Conservation (phyloP, 2,113 vertebrate genomes). For the Plecotus auritus region DNA sequence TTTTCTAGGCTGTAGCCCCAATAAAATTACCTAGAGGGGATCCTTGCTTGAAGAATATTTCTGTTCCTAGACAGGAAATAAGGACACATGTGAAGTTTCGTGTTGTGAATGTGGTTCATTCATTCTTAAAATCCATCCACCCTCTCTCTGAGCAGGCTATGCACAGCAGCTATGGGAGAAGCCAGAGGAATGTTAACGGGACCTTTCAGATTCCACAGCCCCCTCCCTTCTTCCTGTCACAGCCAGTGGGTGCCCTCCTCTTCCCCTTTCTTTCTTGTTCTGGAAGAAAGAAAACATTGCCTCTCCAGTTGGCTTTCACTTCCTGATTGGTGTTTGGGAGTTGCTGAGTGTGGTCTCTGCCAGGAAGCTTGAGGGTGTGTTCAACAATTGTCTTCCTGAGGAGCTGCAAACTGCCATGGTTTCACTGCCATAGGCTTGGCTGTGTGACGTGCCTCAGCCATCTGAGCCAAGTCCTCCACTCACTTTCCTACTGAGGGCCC, state of each 20-base stretch:
- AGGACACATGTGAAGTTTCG: not conserved
- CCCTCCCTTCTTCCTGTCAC: accelerated
- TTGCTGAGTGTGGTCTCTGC: not conserved
- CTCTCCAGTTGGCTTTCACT: not conserved
- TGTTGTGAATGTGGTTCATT: not conserved
- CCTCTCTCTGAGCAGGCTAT: not conserved
- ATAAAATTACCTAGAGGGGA: not conserved
- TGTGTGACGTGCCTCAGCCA: accelerated
- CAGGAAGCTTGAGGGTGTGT: not conserved
- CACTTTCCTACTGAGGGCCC: not conserved
- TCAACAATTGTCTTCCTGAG: accelerated
- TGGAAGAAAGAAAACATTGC: not conserved
- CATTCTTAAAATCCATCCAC: not conserved
- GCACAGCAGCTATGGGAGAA: not conserved
- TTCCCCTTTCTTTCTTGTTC: not conserved
- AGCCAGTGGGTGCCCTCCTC: not conserved
- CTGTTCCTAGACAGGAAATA: not conserved
- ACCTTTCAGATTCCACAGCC: not conserved
- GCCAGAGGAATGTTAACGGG: not conserved
- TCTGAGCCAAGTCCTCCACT: not conserved
- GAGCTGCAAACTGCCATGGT: not conserved
- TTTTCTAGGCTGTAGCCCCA: not conserved
- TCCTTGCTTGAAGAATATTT: not conserved
- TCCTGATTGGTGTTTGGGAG: not conserved
- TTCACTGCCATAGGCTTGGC: not conserved